Base-by-base conservation (phyloP, 2,797 vertebrate genomes). In the Rhinogobio ventralis region DNA sequence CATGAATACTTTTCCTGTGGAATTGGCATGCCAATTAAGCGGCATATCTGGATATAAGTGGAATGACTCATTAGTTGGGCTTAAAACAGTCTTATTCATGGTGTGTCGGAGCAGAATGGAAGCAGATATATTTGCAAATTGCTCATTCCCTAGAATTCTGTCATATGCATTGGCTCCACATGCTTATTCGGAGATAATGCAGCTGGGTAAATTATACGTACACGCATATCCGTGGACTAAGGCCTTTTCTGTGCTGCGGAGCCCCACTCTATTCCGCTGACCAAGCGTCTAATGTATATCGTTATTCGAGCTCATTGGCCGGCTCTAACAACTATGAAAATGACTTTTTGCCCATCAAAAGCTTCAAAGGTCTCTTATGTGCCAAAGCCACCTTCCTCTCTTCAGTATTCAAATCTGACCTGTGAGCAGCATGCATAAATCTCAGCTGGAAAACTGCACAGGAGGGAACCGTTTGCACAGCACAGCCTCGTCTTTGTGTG, bases 341-440 rank as follows among this genome's bases (percentile, higher is more conserved):
- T 88, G 55, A 78, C 84, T 57, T 49, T 74, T 81, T 53, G 46
- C 49, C 36, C 46, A 76, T 71, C 78, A 73, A 66, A 72, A 72
- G 36, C 76, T 81, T 79, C 86, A 86, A 87, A 83, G 64, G 42
- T 71, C 72, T 79, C 73, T 85, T 28, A 33, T 71, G 42, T 89
- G 86, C 80, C 84, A 85, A 75, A 84, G 39, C 53, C 67, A 42
- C 60, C 72, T 60, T 20, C 28, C 68, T 68, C 83, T 45, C 69
- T 73, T 30, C 62, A 42, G 74, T 30, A 84, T 87, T 87, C 80
- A 79, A 72, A 84, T 74, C 69, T 73, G 55, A 87, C 83, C 86
- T 85, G 79, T 86, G 49, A 82, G 82, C 55, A 23, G 82, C 78
- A 79, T 80, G 68, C 81, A 86, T 72, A 83, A 80, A 83, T 82